Percentiles rank a stretch among this genome's conserved stretches.
Conservation (phyloP, 2,888 invertebrate genomes). For the Pyrgus malvae region DNA sequence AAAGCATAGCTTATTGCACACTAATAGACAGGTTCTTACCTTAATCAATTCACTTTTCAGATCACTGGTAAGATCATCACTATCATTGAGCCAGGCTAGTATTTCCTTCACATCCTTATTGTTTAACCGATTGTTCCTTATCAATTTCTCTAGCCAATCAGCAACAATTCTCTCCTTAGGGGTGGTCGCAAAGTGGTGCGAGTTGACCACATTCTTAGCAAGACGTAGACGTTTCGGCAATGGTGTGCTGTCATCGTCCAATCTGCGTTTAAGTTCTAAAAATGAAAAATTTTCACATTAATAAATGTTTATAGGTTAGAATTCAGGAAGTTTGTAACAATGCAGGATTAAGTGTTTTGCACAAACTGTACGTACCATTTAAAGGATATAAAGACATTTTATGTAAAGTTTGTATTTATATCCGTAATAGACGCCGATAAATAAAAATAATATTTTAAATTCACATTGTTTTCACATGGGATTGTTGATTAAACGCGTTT, state of each 20-base stretch:
- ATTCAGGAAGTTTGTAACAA: neutral
- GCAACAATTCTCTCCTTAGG: conserved; percentile 76
- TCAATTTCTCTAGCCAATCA: conserved; percentile 68
- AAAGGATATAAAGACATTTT: conserved; percentile 65
- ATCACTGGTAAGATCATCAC: conserved; percentile 60
- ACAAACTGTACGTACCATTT: conserved; percentile 51
- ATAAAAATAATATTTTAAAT: neutral
- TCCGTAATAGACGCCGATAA: neutral
- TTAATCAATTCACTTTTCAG: conserved; percentile 63
- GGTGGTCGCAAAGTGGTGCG: conserved; percentile 68
- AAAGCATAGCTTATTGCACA: too few relatives aligned
- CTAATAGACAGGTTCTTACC: too few relatives aligned
- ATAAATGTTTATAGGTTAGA: neutral
- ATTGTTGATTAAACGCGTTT: neutral
- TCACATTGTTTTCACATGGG: neutral
- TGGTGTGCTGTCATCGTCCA: conserved; percentile 64
- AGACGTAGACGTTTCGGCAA: conserved; percentile 77
- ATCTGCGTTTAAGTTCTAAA: conserved; percentile 72
- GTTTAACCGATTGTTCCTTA: conserved; percentile 48
- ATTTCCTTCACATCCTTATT: conserved; percentile 55
- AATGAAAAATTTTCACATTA: conserved; percentile 25
- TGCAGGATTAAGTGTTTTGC: neutral
- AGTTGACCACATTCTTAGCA: conserved; percentile 75
- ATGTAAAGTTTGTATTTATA: neutral
- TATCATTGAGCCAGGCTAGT: conserved; percentile 53